These are phyloP conservation scores for Tinamus major DNA, from an alignment of 2,797 vertebrate species.

Conservation along the genomic window DNA sequence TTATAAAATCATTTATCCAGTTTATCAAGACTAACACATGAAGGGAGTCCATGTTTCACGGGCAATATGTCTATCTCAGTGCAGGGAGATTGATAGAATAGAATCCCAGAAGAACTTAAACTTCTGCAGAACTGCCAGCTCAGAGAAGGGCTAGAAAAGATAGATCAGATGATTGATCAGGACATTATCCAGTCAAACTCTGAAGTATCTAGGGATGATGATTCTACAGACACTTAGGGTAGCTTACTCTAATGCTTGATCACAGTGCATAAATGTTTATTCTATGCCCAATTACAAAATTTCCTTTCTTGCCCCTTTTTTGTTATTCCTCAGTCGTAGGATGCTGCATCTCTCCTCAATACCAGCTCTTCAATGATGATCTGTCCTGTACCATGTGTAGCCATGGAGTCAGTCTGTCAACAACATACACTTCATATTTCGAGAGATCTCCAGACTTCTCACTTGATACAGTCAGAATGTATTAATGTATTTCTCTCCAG, in stretches of 20 bases:
- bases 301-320: neutral
- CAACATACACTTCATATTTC: rapidly evolving
- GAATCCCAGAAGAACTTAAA: neutral
- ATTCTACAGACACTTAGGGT: neutral
- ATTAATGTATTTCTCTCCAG: neutral
- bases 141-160: neutral
- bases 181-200: neutral
- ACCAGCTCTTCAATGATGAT: neutral
- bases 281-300: neutral
- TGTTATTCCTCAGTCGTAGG: neutral
- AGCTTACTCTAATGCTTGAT: neutral
- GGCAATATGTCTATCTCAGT: neutral
- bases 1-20: neutral
- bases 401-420: neutral
- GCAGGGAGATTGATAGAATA: neutral
- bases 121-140: neutral
- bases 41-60: neutral
- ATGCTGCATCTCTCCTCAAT: neutral
- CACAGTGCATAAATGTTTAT: neutral
- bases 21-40: neutral
- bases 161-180: neutral
- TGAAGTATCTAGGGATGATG: neutral
- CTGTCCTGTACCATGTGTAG: neutral
- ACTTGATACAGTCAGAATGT: neutral
- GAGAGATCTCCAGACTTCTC: neutral